Conservation (phyloP, 2,113 vertebrate genomes). For the Cyphomyrus discorhynchus region DNA sequence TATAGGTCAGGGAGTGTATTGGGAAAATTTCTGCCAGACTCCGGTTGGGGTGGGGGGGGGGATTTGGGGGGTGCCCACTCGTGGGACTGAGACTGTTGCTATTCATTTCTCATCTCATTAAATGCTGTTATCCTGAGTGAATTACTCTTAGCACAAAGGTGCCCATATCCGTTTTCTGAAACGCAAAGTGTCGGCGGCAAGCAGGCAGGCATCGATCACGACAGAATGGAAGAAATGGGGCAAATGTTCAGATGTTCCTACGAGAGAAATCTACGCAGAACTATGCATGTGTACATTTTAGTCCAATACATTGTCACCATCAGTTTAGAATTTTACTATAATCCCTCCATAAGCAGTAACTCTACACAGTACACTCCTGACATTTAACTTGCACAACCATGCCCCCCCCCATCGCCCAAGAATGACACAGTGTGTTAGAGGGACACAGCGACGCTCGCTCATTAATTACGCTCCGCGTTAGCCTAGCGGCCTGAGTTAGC, state of each 20-base stretch:
- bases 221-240: background rate
- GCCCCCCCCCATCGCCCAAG: background rate
- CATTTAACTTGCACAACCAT: background rate
- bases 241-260: background rate
- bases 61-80: background rate
- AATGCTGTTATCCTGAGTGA: background rate
- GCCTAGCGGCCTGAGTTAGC: background rate
- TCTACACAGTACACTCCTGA: background rate
- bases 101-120: background rate
- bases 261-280: background rate
- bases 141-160: background rate
- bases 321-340: background rate
- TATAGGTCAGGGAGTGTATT: background rate
- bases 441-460: background rate
- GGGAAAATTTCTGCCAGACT: background rate
- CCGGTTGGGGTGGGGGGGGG: background rate
- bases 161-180: background rate
- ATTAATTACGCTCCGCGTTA: background rate
- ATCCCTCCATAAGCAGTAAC: background rate
- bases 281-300: background rate
- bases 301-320: background rate
- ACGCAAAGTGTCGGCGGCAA: background rate
- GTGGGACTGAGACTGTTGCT: background rate
- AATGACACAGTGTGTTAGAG: background rate
- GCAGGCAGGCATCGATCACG: background rate